A percentile compares a stretch with the other conserved stretches of the same genome.
Conservation (phyloP, 2,888 invertebrate species). For the Epirrhoe alternata region DNA sequence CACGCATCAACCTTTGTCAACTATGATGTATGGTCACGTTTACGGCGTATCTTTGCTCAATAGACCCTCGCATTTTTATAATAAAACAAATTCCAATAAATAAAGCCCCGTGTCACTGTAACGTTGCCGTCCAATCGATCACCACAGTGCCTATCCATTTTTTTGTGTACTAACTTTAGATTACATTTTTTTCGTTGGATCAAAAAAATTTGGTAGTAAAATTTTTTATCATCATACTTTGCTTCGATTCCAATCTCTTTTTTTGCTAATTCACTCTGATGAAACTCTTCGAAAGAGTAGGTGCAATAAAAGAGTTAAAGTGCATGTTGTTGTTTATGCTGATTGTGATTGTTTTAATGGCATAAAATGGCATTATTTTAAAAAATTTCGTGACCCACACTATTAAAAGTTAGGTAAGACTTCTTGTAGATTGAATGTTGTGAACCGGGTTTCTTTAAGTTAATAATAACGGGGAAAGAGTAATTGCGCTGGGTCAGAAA, state of each 20-base stretch:
- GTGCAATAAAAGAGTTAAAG: too few species aligned
- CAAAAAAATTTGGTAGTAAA: not conserved
- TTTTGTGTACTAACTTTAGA: constrained; percentile 6
- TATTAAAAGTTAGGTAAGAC: not conserved
- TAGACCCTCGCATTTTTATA: constrained; percentile 15
- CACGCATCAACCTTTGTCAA: constrained; percentile 8
- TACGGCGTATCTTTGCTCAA: constrained; percentile 8
- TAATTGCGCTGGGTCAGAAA: constrained; percentile 17
- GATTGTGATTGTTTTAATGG: too few species aligned
- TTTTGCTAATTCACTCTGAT: too few species aligned
- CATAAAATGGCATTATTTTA: too few species aligned
- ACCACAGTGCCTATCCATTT: constrained; percentile 6
- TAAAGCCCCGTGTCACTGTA: constrained; percentile 10
- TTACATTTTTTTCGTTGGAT: not conserved
- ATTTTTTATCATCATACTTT: too few species aligned
- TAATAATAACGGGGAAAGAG: constrained; percentile 12
- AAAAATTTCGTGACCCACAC: not conserved
- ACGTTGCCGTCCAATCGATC: constrained; percentile 13
- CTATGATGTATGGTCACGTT: constrained; percentile 12
- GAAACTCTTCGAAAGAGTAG: too few species aligned
- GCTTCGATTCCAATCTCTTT: too few species aligned
- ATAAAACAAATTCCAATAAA: constrained; percentile 11
- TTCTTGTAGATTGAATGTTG: not conserved
- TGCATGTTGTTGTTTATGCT: too few species aligned
- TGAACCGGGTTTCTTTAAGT: not conserved